These are phyloP conservation scores for Empidonax alnorum DNA, from an alignment of 2,113 vertebrate genomes.

Conservation along the genomic window DNA sequence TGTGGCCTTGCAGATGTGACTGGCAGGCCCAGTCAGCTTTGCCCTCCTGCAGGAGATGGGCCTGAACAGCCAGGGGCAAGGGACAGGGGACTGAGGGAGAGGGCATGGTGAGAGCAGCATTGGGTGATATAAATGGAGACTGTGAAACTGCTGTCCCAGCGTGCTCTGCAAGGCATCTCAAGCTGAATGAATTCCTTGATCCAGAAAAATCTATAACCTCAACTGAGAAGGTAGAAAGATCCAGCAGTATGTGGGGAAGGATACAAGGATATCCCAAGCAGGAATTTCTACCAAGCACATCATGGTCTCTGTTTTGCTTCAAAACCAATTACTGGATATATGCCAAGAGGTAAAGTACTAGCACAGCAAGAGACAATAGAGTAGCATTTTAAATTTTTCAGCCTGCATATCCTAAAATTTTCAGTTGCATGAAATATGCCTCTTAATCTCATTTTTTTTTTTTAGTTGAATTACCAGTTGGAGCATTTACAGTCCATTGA, in stretches of 20 bases:
- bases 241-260: neutral
- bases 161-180: neutral
- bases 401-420: neutral
- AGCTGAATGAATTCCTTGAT: neutral
- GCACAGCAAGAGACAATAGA: neutral
- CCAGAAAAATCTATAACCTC: neutral
- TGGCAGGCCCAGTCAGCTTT: neutral
- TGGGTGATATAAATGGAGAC: neutral
- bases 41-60: neutral
- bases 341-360: neutral
- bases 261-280: neutral
- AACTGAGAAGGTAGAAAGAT: neutral
- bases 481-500: constrained; percentile 36
- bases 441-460: neutral
- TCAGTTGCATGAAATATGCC: neutral
- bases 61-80: neutral
- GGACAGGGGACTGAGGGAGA: neutral
- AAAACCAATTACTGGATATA: neutral
- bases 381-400: constrained; percentile 15
- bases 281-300: neutral
- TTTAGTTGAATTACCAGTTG: neutral
- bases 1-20: neutral
- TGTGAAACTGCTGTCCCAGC: neutral
- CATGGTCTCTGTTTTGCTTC: neutral
- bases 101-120: neutral